A percentile compares a stretch with the other conserved stretches of the same genome.
Conservation (phyloP, 2,888 invertebrate species). For the Callimorpha dominula region DNA sequence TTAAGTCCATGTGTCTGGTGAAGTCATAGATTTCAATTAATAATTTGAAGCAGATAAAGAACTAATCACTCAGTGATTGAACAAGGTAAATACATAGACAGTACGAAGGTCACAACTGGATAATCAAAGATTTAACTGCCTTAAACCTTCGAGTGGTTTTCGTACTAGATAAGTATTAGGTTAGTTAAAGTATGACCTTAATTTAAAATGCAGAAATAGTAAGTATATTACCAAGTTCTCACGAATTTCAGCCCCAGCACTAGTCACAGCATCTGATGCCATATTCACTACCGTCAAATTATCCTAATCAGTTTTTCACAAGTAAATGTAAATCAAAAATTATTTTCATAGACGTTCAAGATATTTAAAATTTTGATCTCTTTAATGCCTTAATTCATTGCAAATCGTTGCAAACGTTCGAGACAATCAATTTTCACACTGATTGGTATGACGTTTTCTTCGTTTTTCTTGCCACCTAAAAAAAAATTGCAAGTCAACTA, state of each 20-base stretch:
- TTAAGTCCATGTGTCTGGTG: background rate
- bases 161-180: conserved; percentile 8
- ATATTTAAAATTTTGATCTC: background rate
- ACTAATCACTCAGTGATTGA: conserved; percentile 15
- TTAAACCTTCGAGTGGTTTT: background rate
- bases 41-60: background rate
- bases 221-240: conserved; percentile 76
- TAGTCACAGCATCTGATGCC: conserved; percentile 71
- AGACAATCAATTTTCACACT: conserved; percentile 11
- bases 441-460: conserved; percentile 1
- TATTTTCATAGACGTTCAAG: conserved; percentile 14
- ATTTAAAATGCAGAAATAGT: conserved; percentile 21
- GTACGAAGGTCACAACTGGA: conserved; percentile 62
- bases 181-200: conserved; percentile 16
- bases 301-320: conserved; percentile 12
- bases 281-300: conserved; percentile 54
- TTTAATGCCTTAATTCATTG: background rate
- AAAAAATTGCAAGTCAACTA: background rate
- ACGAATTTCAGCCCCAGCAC: conserved; percentile 71
- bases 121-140: conserved; percentile 12
- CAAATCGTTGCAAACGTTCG: background rate
- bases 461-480: conserved; percentile 1
- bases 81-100: conserved; percentile 32
- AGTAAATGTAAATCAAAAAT: conserved; percentile 14
- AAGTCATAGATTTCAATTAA: background rate